Conservation (phyloP, 2,888 invertebrate genomes). For the Lasioglossum vierecki region DNA sequence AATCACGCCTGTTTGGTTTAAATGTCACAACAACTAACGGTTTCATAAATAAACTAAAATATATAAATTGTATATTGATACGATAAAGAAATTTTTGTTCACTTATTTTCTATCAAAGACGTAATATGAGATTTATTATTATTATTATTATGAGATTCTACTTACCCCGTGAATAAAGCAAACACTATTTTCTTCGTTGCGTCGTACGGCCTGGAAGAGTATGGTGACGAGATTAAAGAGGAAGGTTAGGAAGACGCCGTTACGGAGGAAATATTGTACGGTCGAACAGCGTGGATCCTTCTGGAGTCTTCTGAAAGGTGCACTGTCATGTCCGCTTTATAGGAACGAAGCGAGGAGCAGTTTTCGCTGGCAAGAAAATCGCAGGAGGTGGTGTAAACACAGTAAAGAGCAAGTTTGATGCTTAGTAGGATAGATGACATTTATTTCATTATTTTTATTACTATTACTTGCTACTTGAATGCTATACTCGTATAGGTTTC, state of each 20-base stretch:
- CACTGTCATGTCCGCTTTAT: not conserved
- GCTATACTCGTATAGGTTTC: constrained; percentile 83
- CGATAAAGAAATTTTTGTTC: too few species aligned
- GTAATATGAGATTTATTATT: too few species aligned
- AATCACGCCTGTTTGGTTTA: too few species aligned
- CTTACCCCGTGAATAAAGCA: not conserved
- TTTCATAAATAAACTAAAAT: too few species aligned
- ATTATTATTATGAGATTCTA: not conserved
- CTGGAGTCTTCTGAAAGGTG: not conserved
- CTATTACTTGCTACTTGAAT: constrained; percentile 81
- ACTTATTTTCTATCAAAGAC: too few species aligned
- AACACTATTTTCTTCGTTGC: not conserved
- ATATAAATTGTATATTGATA: too few species aligned
- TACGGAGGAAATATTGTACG: not conserved
- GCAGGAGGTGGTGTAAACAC: constrained; percentile 20
- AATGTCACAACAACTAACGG: too few species aligned
- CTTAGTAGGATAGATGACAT: constrained; percentile 77
- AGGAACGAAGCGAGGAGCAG: not conserved
- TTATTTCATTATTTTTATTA: constrained; percentile 81
- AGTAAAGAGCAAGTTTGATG: constrained; percentile 15
- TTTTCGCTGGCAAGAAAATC: not conserved
- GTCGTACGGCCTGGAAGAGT: not conserved
- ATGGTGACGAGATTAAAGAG: not conserved
- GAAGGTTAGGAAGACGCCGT: not conserved
- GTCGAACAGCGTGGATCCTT: not conserved